Evolutionary conservation across 2,888 invertebrate species (phyloP).

Genomic region (Ischnura elegans): DNA sequence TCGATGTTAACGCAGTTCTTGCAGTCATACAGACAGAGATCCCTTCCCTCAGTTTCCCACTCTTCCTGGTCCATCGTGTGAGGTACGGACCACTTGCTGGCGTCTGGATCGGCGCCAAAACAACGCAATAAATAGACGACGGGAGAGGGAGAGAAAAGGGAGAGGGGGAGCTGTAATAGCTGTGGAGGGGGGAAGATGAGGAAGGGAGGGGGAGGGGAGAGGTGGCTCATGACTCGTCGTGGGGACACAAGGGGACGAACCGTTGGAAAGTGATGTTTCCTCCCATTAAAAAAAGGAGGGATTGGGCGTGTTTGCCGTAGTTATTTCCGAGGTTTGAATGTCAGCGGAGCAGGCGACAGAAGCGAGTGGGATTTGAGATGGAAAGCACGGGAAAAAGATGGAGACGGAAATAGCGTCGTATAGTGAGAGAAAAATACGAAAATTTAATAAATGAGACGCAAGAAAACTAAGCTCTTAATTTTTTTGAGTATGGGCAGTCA

Average conservation of each 20-base stretch:
- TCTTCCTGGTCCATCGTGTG: slow-evolving; percentile 19
- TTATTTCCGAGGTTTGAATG: slow-evolving; percentile 28
- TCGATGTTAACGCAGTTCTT: not conserved
- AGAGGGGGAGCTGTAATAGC: slow-evolving; percentile 4
- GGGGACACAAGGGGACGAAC: not conserved
- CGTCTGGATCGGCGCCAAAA: slow-evolving; percentile 46
- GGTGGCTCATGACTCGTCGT: not conserved
- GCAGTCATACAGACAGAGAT: not conserved
- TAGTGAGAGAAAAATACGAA: not conserved
- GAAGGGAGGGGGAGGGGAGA: slow-evolving; percentile 56
- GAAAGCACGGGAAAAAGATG: not conserved
- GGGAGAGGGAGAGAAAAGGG: slow-evolving; percentile 13
- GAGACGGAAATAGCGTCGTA: not conserved
- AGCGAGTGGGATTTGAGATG: not conserved
- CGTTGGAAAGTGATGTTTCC: slow-evolving; percentile 5
- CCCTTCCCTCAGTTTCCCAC: not conserved
- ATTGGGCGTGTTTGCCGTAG: not conserved
- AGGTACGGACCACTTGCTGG: slow-evolving; percentile 47
- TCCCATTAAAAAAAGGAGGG: slow-evolving; percentile 1
- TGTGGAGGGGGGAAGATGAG: not conserved
- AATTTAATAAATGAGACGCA: not conserved
- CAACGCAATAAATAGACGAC: slow-evolving; percentile 37
- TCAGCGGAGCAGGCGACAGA: not conserved
- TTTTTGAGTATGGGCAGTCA: not conserved
- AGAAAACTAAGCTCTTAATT: not conserved